These are phyloP conservation scores for Drosophila orena DNA, from an alignment of 1,140 invertebrate species.

Conservation along the genomic window DNA sequence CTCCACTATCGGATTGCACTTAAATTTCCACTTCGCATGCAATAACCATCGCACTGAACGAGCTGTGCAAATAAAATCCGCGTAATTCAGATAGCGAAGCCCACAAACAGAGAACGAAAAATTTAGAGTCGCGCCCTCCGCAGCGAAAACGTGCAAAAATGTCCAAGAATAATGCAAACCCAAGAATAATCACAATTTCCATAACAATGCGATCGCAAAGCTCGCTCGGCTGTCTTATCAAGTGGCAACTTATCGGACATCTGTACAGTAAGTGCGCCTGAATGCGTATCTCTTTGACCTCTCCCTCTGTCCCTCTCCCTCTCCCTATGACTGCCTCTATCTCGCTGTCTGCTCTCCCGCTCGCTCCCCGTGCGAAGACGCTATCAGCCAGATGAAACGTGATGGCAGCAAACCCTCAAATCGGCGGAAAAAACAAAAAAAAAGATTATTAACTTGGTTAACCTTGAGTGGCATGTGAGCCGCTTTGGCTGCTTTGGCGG, in stretches of 20 bases:
- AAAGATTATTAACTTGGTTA: constrained; percentile 51
- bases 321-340: neutral
- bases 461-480: constrained; percentile 35
- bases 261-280: neutral
- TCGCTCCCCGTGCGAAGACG: constrained; percentile 5
- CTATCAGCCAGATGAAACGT: constrained; percentile 51
- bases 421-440: constrained; percentile 9
- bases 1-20: constrained; percentile 1
- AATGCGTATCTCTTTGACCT: constrained; percentile 23
- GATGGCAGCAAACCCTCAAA: constrained; percentile 47
- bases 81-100: constrained; percentile 17
- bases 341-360: constrained; percentile 1
- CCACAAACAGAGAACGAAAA: constrained; percentile 14
- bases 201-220: constrained; percentile 2
- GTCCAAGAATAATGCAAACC: constrained; percentile 12
- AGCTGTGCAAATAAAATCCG: constrained; percentile 17
- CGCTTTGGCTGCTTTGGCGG: constrained; percentile 9
- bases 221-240: constrained; percentile 43
- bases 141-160: constrained; percentile 47
- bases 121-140: constrained; percentile 21
- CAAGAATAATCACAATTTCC: constrained; percentile 2
- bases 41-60: constrained; percentile 13
- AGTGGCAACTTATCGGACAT: constrained; percentile 36
- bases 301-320: neutral
- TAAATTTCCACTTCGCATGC: neutral